Evolutionary conservation across 2,888 invertebrate genomes (phyloP), one percentile per base, ranked within the genome.

Genomic region (Euzetes globulus): DNA sequence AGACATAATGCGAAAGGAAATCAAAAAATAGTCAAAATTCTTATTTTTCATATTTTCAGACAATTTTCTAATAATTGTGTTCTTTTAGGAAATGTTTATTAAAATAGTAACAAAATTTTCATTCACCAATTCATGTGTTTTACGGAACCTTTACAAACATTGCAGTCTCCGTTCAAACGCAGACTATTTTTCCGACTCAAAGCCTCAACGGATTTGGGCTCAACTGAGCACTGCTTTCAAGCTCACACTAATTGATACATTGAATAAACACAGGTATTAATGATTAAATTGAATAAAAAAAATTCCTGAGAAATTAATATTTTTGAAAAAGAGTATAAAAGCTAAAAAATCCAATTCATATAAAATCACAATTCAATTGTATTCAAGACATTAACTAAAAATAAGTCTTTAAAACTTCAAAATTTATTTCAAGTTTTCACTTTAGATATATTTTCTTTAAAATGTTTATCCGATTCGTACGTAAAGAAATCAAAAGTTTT

Each of bases 1-100:
- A 47, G 13, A 47, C 15, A 47, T n/a, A 47, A 47, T n/a, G n/a
- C 6, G 25, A 55, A 55, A 55, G 19, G 22, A 55, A 55, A 55
- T 55, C n/a, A 13, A 22, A 22, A 22, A 22, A 11, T 6, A 11
- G 4, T 22, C 22, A 55, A 50, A 50, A n/a, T n/a, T n/a, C 15
- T 47, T 50, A 1, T 50, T 50, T 50, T 50, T 50, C 1, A 9
- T n/a, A 19, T n/a, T 22, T 55, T 55, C 55, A 55, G 22, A 22
- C 19, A 55, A 55, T 55, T 27, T 33, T 63, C 33, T 19, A 17
- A 63, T 63, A 63, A 63, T 63, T 60, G 60, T 19, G 11, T 29
- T 29, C 27, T 17, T 41, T n/a, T 63, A 63, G 63, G 63, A 63
- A 63, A 33, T 63, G 63, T 63, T 60, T 60, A 58, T 58, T 9